Evolutionary conservation across 1,140 invertebrate genomes (phyloP).

Genomic region (Harpegnathos saltator): DNA sequence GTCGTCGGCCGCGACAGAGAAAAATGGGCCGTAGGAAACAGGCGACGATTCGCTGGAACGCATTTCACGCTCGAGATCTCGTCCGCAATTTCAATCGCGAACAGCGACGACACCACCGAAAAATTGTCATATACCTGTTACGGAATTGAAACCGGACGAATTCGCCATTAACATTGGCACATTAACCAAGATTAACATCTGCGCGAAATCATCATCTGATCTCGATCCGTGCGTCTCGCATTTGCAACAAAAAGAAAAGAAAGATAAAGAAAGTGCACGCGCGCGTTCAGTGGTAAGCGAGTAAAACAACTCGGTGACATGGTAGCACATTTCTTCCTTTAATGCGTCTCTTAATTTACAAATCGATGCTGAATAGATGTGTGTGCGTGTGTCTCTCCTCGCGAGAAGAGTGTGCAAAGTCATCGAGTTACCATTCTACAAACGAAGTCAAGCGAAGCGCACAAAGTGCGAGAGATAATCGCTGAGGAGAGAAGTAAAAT

Average conservation of each 20-base stretch:
- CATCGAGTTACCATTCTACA: neutral
- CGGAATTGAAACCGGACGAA: neutral
- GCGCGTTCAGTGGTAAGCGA: neutral
- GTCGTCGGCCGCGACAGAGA: no score
- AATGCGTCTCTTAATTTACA: neutral
- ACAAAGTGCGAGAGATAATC: neutral
- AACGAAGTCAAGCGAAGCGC: neutral
- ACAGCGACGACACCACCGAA: neutral
- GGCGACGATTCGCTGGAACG: neutral
- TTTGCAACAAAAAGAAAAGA: neutral
- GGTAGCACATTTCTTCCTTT: neutral
- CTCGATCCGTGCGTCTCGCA: no score
- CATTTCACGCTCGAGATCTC: neutral
- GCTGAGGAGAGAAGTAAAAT: neutral
- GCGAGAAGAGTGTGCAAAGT: no score
- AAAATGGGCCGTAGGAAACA: constrained; percentile 2
- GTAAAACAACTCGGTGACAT: neutral
- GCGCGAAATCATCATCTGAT: no score
- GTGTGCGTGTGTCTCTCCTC: neutral
- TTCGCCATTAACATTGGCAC: neutral
- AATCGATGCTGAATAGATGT: neutral
- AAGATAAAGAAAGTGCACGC: neutral
- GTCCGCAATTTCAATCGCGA: neutral
- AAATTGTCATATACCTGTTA: neutral
- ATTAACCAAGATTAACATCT: neutral